Evolutionary conservation across 2,888 invertebrate genomes (phyloP).

Genomic region (Drosophila nr. fundita): DNA sequence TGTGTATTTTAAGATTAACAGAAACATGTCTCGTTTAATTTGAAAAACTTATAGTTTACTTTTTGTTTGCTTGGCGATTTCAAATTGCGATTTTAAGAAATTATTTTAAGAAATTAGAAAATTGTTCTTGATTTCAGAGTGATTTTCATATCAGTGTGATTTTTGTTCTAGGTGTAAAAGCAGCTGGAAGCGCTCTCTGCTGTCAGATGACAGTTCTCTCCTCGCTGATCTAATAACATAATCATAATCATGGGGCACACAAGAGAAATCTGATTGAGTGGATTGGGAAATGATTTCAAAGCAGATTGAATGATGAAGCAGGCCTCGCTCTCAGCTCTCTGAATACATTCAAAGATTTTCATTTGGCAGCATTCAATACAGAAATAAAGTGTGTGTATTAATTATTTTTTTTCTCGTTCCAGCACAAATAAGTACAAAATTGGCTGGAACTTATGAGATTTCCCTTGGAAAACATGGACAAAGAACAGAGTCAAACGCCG

Average conservation of each 20-base stretch:
- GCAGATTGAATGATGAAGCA: constrained; percentile 8
- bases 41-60: too few species aligned
- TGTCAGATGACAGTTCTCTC: background rate
- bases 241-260: background rate
- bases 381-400: constrained; percentile 1
- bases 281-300: background rate
- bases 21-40: too few species aligned
- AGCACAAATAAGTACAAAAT: constrained; percentile 16
- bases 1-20: too few species aligned
- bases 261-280: background rate
- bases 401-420: constrained; percentile 3
- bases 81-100: too few species aligned
- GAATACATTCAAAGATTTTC: constrained; percentile 6
- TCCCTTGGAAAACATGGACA: background rate
- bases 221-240: background rate
- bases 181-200: background rate
- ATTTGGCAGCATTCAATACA: constrained; percentile 8
- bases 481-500: constrained; percentile 4
- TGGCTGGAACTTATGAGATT: constrained; percentile 7
- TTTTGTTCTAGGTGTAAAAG: background rate
- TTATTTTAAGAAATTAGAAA: too few species aligned
- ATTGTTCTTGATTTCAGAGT: too few species aligned
- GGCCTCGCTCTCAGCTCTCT: constrained; percentile 6
- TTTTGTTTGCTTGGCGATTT: too few species aligned
- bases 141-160: background rate